Evolutionary conservation across 92 coral and sea anemone genomes (phyloP).

Genomic region (Pocillopora grandis): DNA sequence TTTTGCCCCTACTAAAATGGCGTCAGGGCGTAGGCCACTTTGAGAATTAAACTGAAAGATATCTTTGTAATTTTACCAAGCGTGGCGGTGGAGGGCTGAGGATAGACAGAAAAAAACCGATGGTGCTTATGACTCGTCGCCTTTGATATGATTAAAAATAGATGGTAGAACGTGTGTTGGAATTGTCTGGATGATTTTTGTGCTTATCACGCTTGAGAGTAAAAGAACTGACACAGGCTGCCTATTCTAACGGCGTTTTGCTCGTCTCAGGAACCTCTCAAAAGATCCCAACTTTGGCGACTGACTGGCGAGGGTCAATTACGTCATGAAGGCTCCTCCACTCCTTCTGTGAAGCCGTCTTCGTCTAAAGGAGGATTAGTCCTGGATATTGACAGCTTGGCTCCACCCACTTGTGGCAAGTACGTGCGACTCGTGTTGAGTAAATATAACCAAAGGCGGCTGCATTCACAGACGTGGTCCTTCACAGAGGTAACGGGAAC

Average conservation of each 20-base stretch:
- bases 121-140: no score
- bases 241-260: not conserved
- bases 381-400: conserved; percentile 90
- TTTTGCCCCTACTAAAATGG: not conserved
- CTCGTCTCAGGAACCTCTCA: conserved; percentile 80
- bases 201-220: no score
- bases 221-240: no score
- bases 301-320: conserved; percentile 87
- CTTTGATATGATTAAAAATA: no score
- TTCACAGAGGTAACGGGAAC: conserved; percentile 78
- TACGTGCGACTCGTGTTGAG: conserved; percentile 85
- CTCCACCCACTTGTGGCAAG: conserved; percentile 90
- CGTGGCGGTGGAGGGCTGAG: no score
- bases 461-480: conserved; percentile 93
- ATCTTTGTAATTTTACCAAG: no score
- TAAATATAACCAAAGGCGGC: conserved; percentile 84
- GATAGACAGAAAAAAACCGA: no score
- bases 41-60: no score
- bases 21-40: not conserved
- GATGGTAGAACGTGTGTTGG: no score
- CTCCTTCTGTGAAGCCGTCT: conserved; percentile 90
- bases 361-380: conserved; percentile 90
- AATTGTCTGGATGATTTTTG: no score
- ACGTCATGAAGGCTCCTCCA: conserved; percentile 95
- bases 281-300: conserved; percentile 98